phyloP scores from a whole-genome alignment of 2,888 invertebrate species.

The Xestia ashworthii region DNA sequence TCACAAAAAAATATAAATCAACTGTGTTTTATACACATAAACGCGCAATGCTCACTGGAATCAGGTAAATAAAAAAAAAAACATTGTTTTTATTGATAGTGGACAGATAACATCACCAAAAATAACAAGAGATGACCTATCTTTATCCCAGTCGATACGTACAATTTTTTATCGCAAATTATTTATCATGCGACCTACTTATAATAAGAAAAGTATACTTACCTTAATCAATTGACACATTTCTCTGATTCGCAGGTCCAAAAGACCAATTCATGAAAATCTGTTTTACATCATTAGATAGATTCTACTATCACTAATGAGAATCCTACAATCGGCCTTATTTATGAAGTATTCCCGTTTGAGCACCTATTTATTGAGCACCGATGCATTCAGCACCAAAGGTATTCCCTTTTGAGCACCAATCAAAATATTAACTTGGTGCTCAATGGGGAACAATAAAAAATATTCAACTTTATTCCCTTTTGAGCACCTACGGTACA shows the following conservation, averaged over 20 bases:
- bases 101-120: slow-evolving; percentile 7
- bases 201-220: background rate
- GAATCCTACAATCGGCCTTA: background rate
- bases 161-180: slow-evolving; percentile 4
- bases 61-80: slow-evolving; percentile 13
- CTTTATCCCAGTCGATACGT: background rate
- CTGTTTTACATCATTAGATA: background rate
- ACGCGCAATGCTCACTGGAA: background rate
- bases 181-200: background rate
- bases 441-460: too few species aligned
- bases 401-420: too few species aligned
- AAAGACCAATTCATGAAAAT: background rate
- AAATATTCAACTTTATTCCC: too few species aligned
- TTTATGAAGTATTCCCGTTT: too few species aligned
- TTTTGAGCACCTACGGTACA: too few species aligned
- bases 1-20: background rate
- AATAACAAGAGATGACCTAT: slow-evolving; percentile 16
- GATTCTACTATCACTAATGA: background rate
- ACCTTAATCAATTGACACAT: background rate
- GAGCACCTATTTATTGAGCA: too few species aligned
- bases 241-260: background rate
- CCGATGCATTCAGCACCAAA: too few species aligned
- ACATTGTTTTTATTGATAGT: slow-evolving; percentile 5
- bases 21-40: background rate
- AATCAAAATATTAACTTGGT: too few species aligned